Percentiles rank a stretch among this genome's conserved stretches.
phyloP scores from a whole-genome alignment of 2,797 vertebrate species.

The Artibeus lituratus region DNA sequence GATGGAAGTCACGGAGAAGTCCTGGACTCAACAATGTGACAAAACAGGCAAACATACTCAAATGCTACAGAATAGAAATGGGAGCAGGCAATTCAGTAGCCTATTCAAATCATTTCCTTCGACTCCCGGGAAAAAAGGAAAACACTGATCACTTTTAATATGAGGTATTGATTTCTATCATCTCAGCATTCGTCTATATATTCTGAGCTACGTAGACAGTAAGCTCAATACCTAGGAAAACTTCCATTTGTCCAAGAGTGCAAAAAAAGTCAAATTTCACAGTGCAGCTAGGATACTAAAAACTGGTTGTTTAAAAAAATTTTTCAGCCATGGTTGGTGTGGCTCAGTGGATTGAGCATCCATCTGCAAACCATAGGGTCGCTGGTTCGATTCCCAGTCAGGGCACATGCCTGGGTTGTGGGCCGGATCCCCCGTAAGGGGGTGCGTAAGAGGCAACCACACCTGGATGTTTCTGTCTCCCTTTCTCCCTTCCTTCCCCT shows the following conservation, averaged over 20 bases:
- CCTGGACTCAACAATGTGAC: background rate
- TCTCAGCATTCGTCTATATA: constrained; percentile 7
- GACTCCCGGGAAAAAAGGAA: constrained; percentile 37
- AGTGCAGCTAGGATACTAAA: background rate
- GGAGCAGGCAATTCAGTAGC: background rate
- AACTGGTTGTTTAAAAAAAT: background rate
- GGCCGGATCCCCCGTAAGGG: too few species aligned
- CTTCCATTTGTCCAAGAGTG: background rate
- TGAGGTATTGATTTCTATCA: background rate
- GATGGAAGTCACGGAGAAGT: background rate
- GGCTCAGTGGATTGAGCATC: too few species aligned
- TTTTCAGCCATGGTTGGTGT: too few species aligned
- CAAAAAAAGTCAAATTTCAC: background rate
- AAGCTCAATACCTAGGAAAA: background rate
- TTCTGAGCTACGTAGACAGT: background rate
- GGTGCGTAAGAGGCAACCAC: too few species aligned
- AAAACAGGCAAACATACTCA: constrained; percentile 19
- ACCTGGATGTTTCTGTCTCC: too few species aligned
- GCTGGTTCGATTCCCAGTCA: too few species aligned
- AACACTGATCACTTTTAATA: background rate
- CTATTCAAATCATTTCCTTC: constrained; percentile 33
- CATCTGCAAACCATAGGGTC: too few species aligned
- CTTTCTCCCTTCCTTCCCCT: too few species aligned
- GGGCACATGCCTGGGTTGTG: too few species aligned
- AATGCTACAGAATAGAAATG: background rate